phyloP scores from a whole-genome alignment of 1,140 invertebrate species.

The Tetragnatha versicolor region DNA sequence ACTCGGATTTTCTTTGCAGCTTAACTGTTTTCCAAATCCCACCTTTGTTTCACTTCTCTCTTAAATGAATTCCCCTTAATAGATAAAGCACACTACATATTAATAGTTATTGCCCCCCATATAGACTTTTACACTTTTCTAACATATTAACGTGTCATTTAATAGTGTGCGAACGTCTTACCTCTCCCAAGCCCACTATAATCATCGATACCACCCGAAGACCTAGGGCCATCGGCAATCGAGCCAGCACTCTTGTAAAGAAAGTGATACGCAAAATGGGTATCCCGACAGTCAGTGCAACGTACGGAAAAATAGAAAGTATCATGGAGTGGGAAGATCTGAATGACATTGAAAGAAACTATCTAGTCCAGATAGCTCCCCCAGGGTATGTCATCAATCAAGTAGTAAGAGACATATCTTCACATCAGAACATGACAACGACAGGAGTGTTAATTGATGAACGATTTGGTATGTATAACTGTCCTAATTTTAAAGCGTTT shows the following conservation, averaged over 20 bases:
- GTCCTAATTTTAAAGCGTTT: too few species aligned
- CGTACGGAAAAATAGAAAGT: slow-evolving; percentile 72
- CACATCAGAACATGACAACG: slow-evolving; percentile 84
- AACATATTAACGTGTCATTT: not conserved
- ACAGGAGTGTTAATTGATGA: slow-evolving; percentile 89
- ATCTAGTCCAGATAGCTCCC: slow-evolving; percentile 76
- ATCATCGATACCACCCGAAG: slow-evolving; percentile 49
- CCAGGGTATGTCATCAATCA: slow-evolving; percentile 84
- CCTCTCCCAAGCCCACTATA: not conserved
- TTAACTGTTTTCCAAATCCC: too few species aligned
- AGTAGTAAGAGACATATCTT: slow-evolving; percentile 79
- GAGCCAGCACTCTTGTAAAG: slow-evolving; percentile 80
- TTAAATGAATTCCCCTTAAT: too few species aligned
- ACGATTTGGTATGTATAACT: slow-evolving; percentile 73
- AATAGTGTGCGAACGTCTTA: slow-evolving; percentile 29
- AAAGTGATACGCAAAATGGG: slow-evolving; percentile 79
- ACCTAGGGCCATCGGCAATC: slow-evolving; percentile 20
- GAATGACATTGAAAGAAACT: slow-evolving; percentile 68
- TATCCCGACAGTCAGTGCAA: slow-evolving; percentile 81
- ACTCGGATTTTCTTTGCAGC: too few species aligned
- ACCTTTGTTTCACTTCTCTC: too few species aligned
- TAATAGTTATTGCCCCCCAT: too few species aligned
- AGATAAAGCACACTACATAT: too few species aligned
- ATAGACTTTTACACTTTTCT: not conserved
- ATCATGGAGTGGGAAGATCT: slow-evolving; percentile 49